Evolutionary conservation across 2,113 vertebrate species (phyloP).

Genomic region (Perccottus glenii): DNA sequence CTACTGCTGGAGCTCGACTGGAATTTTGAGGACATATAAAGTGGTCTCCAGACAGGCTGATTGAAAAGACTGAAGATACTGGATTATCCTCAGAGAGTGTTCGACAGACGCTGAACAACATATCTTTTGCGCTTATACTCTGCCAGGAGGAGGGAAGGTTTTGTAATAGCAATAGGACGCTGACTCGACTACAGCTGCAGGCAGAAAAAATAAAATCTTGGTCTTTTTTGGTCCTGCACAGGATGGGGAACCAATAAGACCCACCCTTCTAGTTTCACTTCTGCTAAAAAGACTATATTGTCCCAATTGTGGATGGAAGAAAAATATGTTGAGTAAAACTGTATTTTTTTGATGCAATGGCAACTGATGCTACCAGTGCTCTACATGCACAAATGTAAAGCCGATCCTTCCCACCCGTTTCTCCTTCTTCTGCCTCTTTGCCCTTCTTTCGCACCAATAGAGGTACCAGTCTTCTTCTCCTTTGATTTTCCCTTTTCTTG

Average conservation of each 20-base stretch:
- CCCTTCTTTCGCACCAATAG: constrained; percentile 19
- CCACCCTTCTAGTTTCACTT: constrained; percentile 63
- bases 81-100: constrained; percentile 21
- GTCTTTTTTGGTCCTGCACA: constrained; percentile 7
- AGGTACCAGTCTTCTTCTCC: constrained; percentile 17
- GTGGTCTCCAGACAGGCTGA: constrained; percentile 8
- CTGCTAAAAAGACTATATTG: constrained; percentile 10
- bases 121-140: constrained; percentile 11
- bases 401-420: constrained; percentile 24
- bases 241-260: constrained; percentile 47
- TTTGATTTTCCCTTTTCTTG: constrained; percentile 27
- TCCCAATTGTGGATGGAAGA: constrained; percentile 25
- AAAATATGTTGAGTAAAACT: constrained; percentile 17
- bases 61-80: constrained; percentile 17
- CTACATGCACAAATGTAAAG: constrained; percentile 52
- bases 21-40: constrained; percentile 33
- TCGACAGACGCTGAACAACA: constrained; percentile 12
- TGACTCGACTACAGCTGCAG: constrained; percentile 52
- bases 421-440: constrained; percentile 36
- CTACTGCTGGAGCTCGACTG: constrained; percentile 22
- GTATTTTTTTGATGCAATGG: constrained; percentile 48
- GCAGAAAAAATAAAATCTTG: not conserved
- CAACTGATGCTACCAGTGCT: constrained; percentile 44
- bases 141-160: constrained; percentile 24
- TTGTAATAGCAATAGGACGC: constrained; percentile 37